Percentiles rank a stretch among this genome's conserved stretches.
These are phyloP conservation scores for Fratercula arctica DNA, from an alignment of 2,797 vertebrate genomes.

Conservation along the genomic window DNA sequence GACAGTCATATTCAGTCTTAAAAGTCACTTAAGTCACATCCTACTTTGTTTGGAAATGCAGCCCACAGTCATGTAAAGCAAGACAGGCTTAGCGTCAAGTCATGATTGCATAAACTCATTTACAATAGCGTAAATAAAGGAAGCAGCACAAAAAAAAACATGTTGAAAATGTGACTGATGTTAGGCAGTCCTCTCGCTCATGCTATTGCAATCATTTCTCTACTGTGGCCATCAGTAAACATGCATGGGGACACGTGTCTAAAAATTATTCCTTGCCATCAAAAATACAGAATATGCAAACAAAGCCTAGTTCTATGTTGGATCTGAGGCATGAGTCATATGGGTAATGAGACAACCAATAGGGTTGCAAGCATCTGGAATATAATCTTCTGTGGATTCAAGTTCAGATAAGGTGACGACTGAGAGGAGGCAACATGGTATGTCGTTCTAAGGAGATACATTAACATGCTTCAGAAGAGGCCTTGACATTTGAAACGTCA, in stretches of 20 bases:
- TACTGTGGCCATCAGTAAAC: not conserved
- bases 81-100: constrained; percentile 22
- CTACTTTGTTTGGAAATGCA: constrained; percentile 53
- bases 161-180: constrained; percentile 12
- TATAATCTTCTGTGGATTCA: not conserved
- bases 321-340: not conserved
- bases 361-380: not conserved
- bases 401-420: not conserved
- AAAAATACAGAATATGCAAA: not conserved
- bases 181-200: not conserved
- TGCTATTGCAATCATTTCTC: not conserved
- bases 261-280: not conserved
- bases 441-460: not conserved
- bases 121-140: constrained; percentile 42
- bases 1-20: not conserved
- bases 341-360: not conserved
- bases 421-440: not conserved
- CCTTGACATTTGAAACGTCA: not conserved
- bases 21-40: constrained; percentile 44
- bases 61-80: constrained; percentile 53
- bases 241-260: not conserved
- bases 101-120: constrained; percentile 47
- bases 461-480: not conserved
- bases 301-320: not conserved
- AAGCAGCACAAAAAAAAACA: constrained; percentile 12